Percentiles rank a stretch among this genome's conserved stretches.
phyloP scores from a whole-genome alignment of 2,888 invertebrate genomes.

The Agonopterix subpropinquella region DNA sequence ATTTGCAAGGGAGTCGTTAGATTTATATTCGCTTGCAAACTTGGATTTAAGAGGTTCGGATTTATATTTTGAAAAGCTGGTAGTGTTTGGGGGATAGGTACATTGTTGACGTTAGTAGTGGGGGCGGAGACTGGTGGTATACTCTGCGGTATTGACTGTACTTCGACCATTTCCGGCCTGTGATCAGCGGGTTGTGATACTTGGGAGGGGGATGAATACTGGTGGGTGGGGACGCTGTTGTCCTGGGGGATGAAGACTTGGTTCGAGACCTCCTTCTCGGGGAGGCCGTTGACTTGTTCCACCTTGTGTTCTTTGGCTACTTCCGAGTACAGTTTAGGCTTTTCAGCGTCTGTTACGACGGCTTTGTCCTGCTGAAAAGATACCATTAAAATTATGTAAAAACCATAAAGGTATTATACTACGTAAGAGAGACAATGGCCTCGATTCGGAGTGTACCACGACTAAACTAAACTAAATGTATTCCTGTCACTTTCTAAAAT shows the following conservation, averaged over 20 bases:
- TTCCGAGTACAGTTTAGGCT: constrained; percentile 10
- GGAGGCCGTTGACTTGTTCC: constrained; percentile 38
- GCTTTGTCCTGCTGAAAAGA: constrained; percentile 41
- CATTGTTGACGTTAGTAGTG: no score
- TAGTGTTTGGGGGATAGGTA: constrained; percentile 11
- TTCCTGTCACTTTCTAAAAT: no score
- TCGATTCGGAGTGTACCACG: no score
- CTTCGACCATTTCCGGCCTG: constrained; percentile 9
- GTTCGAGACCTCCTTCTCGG: constrained; percentile 26
- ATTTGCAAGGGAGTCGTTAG: constrained; percentile 60
- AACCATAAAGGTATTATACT: no score
- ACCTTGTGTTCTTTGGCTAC: constrained; percentile 25
- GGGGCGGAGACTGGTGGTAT: not conserved
- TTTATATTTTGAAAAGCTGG: constrained; percentile 24
- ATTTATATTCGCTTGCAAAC: constrained; percentile 17
- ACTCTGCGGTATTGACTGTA: constrained; percentile 4
- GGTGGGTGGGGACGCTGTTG: constrained; percentile 46
- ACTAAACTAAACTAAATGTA: no score
- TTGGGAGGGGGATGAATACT: constrained; percentile 37
- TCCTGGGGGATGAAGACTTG: constrained; percentile 24
- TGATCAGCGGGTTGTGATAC: constrained; percentile 27
- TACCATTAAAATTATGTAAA: no score
- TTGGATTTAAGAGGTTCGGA: constrained; percentile 25
- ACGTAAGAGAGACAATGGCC: no score
- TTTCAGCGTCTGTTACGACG: constrained; percentile 16